These are phyloP conservation scores for Indri indri DNA, from an alignment of 2,113 vertebrate species.

Conservation along the genomic window DNA sequence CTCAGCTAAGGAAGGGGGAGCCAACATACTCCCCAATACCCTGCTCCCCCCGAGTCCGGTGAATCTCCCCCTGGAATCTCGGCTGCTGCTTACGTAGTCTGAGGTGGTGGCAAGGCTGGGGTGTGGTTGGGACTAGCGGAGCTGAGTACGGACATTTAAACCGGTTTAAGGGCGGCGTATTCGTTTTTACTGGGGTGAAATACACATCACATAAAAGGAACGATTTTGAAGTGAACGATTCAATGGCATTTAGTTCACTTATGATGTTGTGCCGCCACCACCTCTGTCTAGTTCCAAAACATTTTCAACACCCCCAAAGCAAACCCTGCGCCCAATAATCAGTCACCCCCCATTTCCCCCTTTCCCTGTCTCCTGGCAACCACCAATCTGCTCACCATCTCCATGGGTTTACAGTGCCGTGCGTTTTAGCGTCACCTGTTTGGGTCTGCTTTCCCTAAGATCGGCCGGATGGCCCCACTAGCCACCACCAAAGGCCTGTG, in stretches of 20 bases:
- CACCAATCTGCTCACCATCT: neutral
- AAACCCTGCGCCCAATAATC: neutral
- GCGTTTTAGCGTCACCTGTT: neutral
- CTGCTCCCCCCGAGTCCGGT: neutral
- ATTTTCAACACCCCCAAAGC: neutral
- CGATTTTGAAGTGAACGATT: neutral
- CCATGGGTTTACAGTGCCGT: neutral
- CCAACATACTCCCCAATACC: neutral
- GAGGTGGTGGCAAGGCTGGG: neutral
- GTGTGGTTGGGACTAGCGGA: neutral
- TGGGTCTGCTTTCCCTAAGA: neutral
- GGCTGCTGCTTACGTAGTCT: neutral
- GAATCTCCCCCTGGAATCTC: neutral
- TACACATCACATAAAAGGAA: neutral
- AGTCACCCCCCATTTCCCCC: neutral
- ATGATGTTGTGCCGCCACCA: neutral
- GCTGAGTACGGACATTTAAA: neutral
- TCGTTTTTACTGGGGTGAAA: neutral
- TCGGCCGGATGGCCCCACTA: neutral
- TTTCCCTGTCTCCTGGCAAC: no score
- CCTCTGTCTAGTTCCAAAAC: neutral
- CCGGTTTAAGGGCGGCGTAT: neutral
- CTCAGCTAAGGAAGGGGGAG: neutral
- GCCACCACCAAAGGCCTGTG: neutral
- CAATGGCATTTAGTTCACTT: neutral